Evolutionary conservation across 2,888 invertebrate species (phyloP), one percentile per base, ranked within the genome.

Genomic region (Pharmacophagus antenor): DNA sequence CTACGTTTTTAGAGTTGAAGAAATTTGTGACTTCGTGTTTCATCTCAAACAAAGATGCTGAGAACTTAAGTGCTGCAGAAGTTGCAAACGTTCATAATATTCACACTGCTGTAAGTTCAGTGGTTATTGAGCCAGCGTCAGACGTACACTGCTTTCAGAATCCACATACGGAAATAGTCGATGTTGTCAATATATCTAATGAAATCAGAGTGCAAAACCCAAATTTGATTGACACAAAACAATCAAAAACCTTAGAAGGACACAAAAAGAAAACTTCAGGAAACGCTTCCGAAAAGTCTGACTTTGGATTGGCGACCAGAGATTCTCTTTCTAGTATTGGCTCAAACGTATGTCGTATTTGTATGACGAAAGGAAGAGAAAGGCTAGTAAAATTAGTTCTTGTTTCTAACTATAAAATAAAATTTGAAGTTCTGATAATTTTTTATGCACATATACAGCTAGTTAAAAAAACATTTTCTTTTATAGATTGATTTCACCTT

Each of bases 331-430:
- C 90, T 42, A 92, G 92, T 69, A 91, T 92, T 67, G 91, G 91
- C 50, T 93, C 93, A 44, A 92, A 89, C 73, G 92, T 93, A 70
- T 94, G 94, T 79, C 91, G 94, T 68, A 94, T 94, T 73, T 94
- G 94, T 85, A 91, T 91, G 90, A 89, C 89, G 2, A 76, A 85
- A 61, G 90, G 90, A 56, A 75, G 82, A 47, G 89, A 89, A 70
- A 87, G 89, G 89, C 87, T 60, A 65, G 73, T 21, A 37, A 0
- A 37, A n/a, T n/a, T n/a, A n/a, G n/a, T n/a, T n/a, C n/a, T n/a
- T n/a, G n/a, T n/a, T n/a, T n/a, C n/a, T n/a, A n/a, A n/a, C n/a
- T n/a, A n/a, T n/a, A n/a, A n/a, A n/a, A n/a, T n/a, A n/a, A n/a
- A n/a, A n/a, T n/a, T n/a, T n/a, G n/a, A n/a, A n/a, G n/a, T n/a